A percentile compares a stretch with the other conserved stretches of the same genome.
Conservation (phyloP, 2,797 vertebrate species). For the Notolepis coatsorum region DNA sequence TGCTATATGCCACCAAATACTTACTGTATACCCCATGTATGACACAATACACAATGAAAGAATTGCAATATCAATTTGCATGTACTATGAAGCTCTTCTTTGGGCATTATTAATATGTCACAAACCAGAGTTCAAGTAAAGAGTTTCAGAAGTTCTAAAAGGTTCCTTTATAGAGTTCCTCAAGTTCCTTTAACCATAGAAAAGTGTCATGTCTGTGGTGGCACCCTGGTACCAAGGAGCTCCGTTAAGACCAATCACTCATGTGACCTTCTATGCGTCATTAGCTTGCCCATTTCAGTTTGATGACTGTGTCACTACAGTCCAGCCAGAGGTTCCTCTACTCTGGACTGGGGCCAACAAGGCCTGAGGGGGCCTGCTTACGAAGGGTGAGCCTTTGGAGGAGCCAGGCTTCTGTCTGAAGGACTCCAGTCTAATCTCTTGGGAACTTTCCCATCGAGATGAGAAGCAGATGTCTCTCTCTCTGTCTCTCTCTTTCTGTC, state of each 20-base stretch:
- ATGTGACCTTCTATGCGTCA: constrained; percentile 13
- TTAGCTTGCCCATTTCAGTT: neutral
- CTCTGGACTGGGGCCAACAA: constrained; percentile 60
- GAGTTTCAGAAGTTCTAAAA: too few relatives aligned
- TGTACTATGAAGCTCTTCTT: too few relatives aligned
- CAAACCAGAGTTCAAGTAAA: too few relatives aligned
- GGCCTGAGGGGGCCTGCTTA: constrained; percentile 61
- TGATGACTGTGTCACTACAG: constrained; percentile 22
- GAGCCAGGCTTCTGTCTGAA: constrained; percentile 68
- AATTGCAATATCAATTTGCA: too few relatives aligned
- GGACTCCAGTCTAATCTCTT: constrained; percentile 77
- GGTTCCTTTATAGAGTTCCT: too few relatives aligned
- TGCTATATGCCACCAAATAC: too few relatives aligned
- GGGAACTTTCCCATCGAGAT: constrained; percentile 86
- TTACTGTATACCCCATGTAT: too few relatives aligned
- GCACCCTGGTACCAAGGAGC: neutral
- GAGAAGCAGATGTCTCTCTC: constrained; percentile 85
- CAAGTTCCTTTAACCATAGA: neutral
- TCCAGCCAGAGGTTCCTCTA: constrained; percentile 37
- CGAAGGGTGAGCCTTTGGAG: constrained; percentile 66
- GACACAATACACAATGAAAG: too few relatives aligned
- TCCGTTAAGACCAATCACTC: neutral
- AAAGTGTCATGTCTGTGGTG: neutral
- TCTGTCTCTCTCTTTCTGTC: constrained; percentile 22
- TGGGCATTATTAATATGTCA: too few relatives aligned